Evolutionary conservation across 1,140 invertebrate species (phyloP).

Genomic region (Amyelois transitella): DNA sequence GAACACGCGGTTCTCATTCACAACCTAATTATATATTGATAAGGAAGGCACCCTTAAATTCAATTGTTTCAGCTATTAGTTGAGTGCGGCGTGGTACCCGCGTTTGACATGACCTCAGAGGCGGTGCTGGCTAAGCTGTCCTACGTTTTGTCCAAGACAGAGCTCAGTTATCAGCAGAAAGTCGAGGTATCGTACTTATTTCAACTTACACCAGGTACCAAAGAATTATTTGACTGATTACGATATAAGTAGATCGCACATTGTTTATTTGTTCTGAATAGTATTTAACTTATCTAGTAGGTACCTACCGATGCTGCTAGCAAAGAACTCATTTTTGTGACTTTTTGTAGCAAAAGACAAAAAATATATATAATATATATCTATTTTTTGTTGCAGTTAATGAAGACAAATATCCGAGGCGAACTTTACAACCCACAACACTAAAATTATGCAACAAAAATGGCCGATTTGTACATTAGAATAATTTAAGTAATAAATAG

Average conservation of each 20-base stretch:
- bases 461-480: not conserved
- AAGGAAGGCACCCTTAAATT: constrained; percentile 1
- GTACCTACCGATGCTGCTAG: no score
- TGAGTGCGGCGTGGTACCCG: constrained; percentile 87
- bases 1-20: no score
- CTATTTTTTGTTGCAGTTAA: constrained; percentile 40
- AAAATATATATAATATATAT: constrained; percentile 5
- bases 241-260: no score
- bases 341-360: no score
- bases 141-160: constrained; percentile 91
- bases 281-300: no score
- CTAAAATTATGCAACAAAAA: not conserved
- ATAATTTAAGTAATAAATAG: not conserved
- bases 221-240: no score
- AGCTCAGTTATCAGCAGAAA: constrained; percentile 85
- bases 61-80: constrained; percentile 72
- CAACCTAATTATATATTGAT: not conserved
- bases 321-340: no score
- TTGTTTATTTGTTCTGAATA: no score
- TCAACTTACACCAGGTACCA: no score
- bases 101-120: constrained; percentile 96
- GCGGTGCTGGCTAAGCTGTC: constrained; percentile 93
- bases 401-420: constrained; percentile 61
- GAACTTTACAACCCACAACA: constrained; percentile 45
- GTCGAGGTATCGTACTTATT: constrained; percentile 66